Conservation (phyloP, 2,797 vertebrate species). For the Hippoglossus hippoglossus region DNA sequence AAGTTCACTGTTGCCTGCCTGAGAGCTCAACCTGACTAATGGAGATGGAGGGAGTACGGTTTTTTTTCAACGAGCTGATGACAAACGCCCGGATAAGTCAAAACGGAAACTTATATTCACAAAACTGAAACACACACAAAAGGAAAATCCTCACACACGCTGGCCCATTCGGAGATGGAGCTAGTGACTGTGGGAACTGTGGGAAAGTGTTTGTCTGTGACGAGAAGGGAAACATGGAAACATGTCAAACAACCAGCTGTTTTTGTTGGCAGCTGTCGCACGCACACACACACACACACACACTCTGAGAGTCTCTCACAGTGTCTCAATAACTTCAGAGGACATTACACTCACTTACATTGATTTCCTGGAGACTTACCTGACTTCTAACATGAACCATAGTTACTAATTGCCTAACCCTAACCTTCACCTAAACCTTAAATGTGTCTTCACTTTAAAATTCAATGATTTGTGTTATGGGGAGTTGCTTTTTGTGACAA, state of each 20-base stretch:
- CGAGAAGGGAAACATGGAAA: neutral
- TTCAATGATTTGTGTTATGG: neutral
- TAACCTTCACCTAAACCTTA: too few relatives aligned
- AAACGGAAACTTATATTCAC: slow-evolving; percentile 5
- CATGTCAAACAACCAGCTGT: neutral
- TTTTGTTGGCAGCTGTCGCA: neutral
- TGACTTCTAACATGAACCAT: too few relatives aligned
- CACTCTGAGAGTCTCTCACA: too few relatives aligned
- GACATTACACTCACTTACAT: too few relatives aligned
- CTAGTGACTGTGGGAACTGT: slow-evolving; percentile 1
- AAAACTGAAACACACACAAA: neutral
- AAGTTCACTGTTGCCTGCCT: slow-evolving; percentile 54
- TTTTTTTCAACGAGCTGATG: slow-evolving; percentile 35
- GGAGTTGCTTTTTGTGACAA: too few relatives aligned
- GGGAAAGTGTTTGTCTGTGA: neutral
- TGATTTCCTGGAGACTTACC: too few relatives aligned
- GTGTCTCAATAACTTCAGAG: too few relatives aligned
- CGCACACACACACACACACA: neutral
- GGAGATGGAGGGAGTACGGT: slow-evolving; percentile 9
- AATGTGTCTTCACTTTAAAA: too few relatives aligned
- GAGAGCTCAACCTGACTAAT: slow-evolving; percentile 62
- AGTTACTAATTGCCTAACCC: too few relatives aligned
- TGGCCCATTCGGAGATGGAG: slow-evolving; percentile 6
- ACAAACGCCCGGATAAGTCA: slow-evolving; percentile 29
- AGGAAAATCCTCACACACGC: neutral